Base-by-base conservation (phyloP, 2,888 invertebrate genomes). In the Metacarcinus magister region DNA sequence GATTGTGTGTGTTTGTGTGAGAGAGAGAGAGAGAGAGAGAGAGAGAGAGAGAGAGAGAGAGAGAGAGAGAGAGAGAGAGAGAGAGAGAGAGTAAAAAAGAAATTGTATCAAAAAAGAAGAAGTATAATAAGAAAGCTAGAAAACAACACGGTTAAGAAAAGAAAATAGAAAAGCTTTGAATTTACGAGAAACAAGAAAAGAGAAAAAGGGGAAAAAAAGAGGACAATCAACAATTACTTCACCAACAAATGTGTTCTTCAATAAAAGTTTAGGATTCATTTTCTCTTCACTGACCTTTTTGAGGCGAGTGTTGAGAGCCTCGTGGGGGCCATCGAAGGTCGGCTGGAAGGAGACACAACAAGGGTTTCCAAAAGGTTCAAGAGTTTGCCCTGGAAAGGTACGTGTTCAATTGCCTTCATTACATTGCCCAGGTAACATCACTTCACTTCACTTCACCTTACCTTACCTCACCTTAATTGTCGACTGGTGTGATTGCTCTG, bases 321-420 rank as follows among this genome's bases (percentile, higher is more conserved):
- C 82, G 32, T 28, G 32, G 82, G 82, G 32, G 82, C 32, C 82
- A 82, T 32, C 32, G 28, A 3, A 32, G 32, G 32, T 7, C 32
- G 4, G 82, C 82, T 28, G 32, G 82, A 32, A 32, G 82, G 82
- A 82, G 82, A 32, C 28, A 32, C 19, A 67, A 67, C 16, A 67
- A 67, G 67, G 5, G 13, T 67, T 23, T 23, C 13, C 19, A 2
- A 54, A 23, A 19, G 10, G 82, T 7, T 82, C 82, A 4, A 32
- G 82, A 4, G 82, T 19, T n/a, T 13, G 82, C 13, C 82, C 32
- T 32, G 0, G 32, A 32, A 82, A 82, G 54, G 28, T 8, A 82
- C 82, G 82, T 82, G 82, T 32, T 82, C 10, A 32, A 82, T 82
- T 82, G 32, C 4, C 82, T 82, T 82, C 82, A 82, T 82, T 82